Percentiles rank a stretch among this genome's conserved stretches.
Evolutionary conservation across 2,888 invertebrate genomes (phyloP).

Genomic region (Leptopilina syphax): DNA sequence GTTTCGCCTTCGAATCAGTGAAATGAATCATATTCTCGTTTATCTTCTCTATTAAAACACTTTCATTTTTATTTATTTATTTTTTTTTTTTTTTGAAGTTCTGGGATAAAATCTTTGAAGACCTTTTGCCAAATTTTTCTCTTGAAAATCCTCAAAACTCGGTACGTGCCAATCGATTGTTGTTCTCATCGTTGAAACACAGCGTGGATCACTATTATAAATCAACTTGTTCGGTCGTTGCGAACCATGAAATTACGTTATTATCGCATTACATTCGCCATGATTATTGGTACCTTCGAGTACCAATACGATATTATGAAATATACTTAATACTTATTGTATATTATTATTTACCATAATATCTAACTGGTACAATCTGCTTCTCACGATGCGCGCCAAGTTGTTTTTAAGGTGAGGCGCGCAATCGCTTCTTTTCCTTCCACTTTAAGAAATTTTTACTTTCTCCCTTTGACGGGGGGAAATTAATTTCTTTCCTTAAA

Average conservation of each 20-base stretch:
- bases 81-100: too few relatives aligned
- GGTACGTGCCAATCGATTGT: slow-evolving; percentile 31
- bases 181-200: slow-evolving; percentile 32
- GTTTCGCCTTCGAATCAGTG: too few relatives aligned
- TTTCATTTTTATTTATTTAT: too few relatives aligned
- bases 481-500: too few relatives aligned
- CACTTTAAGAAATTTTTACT: too few relatives aligned
- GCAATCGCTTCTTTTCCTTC: slow-evolving; percentile 32
- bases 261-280: slow-evolving; percentile 34
- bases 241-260: slow-evolving; percentile 38
- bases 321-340: slow-evolving; percentile 35
- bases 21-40: too few relatives aligned
- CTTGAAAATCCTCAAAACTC: slow-evolving; percentile 1
- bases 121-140: not conserved
- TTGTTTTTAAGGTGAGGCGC: slow-evolving; percentile 51
- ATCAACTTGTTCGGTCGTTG: slow-evolving; percentile 36
- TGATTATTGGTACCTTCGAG: slow-evolving; percentile 20
- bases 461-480: too few relatives aligned
- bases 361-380: slow-evolving; percentile 53
- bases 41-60: too few relatives aligned
- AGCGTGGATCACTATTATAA: slow-evolving; percentile 34
- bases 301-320: slow-evolving; percentile 38
- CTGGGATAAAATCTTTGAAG: too few relatives aligned
- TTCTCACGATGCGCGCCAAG: slow-evolving; percentile 50
- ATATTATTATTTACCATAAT: slow-evolving; percentile 48